Conservation (phyloP, 1,140 invertebrate species). For the Sipha flava region DNA sequence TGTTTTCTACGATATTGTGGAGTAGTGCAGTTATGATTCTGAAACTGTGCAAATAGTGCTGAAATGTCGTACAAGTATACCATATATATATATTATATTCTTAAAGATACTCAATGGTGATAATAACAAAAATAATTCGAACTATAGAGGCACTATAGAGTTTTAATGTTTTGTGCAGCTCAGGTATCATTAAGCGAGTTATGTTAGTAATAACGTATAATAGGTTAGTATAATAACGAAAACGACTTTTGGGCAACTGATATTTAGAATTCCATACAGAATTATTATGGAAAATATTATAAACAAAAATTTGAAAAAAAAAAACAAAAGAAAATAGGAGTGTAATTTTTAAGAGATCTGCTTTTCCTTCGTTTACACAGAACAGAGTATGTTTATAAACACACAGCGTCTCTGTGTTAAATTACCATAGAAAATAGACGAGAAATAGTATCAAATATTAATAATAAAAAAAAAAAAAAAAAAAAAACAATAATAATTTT, state of each 20-base stretch:
- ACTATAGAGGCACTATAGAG: background rate
- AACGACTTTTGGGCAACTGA: background rate
- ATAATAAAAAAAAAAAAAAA: no score
- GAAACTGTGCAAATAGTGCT: no score
- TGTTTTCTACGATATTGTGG: no score
- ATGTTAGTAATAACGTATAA: no score
- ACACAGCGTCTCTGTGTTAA: no score
- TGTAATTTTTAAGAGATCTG: background rate
- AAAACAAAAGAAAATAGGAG: background rate
- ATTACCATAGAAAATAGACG: no score
- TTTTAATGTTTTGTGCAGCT: background rate
- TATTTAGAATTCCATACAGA: background rate
- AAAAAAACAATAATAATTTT: no score
- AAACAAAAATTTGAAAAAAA: background rate
- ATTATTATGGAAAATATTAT: background rate
- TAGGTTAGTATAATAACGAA: background rate
- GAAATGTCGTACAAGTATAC: no score
- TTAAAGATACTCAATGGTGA: no score
- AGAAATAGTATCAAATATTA: no score
- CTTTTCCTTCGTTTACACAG: background rate
- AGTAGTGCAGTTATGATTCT: no score
- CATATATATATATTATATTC: no score
- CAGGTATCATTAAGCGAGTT: background rate
- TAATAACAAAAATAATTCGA: background rate
- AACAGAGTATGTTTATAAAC: background rate